Evolutionary conservation across 1,140 invertebrate genomes (phyloP), one percentile per base, ranked within the genome.

Genomic region (Tetranychus urticae): DNA sequence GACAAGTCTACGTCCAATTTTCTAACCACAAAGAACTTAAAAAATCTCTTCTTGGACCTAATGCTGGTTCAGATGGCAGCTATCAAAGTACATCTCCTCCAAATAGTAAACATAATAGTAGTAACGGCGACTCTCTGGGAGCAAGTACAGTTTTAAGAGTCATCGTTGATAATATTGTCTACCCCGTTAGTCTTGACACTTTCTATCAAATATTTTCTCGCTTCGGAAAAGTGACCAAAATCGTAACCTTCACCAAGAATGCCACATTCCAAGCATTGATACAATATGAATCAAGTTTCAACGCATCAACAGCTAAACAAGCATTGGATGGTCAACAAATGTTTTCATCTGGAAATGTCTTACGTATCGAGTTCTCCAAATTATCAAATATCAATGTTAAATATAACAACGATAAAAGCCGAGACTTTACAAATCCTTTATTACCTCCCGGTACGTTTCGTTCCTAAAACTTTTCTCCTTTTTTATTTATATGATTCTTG

Each of bases 221-320:
- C 65, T 93, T 88, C 71, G 94, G 94, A 66, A 94, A 94, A 77
- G 90, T 98, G 68, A 78, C 96, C 66, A 94, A 97, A 76, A 97
- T 99, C 68, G 93, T 98, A 70, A 98, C 93, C 65, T 98, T 98
- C 78, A 97, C 88, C 67, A 98, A 98, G 79, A 97, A 97, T 74
- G 88, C 89, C 78, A 90, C 88, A 77, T 97, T 96, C 81, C 94
- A 98, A 82, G 93, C 92, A 62, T 79, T 98, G 68, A 93, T 98
- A 73, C 94, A 98, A 77, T 96, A 96, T 75, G 84, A 88, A 91
- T 94, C 75, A 82, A 88, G 69, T 92, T 93, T 70, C 96, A 94
- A 81, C 77, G 84, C 48, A 3, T n/a, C 34, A 55, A 33, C 60
- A 46, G 59, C 59, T 34, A 60, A 60, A 52, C 35, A 23, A 76